Percentiles rank a stretch among this genome's conserved stretches.
phyloP scores from a whole-genome alignment of 2,888 invertebrate species.

The Phalera bucephala region DNA sequence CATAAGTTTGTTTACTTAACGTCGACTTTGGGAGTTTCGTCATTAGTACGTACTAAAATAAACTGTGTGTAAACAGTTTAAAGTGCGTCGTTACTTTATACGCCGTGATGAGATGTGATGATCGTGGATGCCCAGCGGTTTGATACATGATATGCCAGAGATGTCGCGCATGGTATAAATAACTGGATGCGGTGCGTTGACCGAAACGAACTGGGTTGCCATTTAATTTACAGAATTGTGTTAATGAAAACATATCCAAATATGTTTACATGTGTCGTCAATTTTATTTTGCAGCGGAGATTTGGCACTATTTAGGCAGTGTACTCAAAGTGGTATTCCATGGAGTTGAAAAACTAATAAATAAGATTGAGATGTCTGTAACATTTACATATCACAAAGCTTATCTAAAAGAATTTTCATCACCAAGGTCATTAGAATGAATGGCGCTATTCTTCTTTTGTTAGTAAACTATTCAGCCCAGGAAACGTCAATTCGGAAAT shows the following conservation, averaged over 20 bases:
- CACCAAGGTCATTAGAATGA: too few species aligned
- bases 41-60: constrained; percentile 24
- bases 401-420: too few species aligned
- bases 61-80: constrained; percentile 37
- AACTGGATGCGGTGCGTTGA: constrained; percentile 46
- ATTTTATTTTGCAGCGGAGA: too few species aligned
- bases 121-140: constrained; percentile 47
- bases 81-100: constrained; percentile 43
- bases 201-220: constrained; percentile 39
- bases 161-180: constrained; percentile 51
- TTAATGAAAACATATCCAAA: constrained; percentile 20
- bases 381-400: too few species aligned
- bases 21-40: constrained; percentile 7
- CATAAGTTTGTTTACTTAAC: constrained; percentile 10
- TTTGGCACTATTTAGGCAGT: too few species aligned
- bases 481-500: too few species aligned
- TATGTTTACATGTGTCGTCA: too few species aligned
- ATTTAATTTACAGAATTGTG: constrained; percentile 31
- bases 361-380: too few species aligned
- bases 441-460: too few species aligned
- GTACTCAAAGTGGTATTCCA: too few species aligned
- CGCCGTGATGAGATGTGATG: constrained; percentile 50
- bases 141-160: constrained; percentile 54
- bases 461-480: too few species aligned
- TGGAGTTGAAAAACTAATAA: too few species aligned